Percentiles rank a stretch among this genome's conserved stretches.
Evolutionary conservation across 2,888 invertebrate genomes (phyloP).

Genomic region (Mesoligia furuncula): DNA sequence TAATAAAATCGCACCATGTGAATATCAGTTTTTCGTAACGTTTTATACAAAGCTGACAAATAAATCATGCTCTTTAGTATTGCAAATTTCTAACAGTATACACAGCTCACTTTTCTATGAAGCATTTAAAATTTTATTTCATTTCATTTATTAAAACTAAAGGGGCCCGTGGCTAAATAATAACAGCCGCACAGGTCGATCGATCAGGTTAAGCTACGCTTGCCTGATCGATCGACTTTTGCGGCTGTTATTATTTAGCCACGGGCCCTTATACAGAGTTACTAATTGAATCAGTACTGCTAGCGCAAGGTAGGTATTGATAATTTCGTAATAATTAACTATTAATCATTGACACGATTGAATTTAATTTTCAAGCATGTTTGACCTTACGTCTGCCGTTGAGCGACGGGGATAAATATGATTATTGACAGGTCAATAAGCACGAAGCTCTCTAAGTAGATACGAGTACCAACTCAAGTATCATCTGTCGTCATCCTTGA

Average conservation of each 20-base stretch:
- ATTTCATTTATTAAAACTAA: too few relatives aligned
- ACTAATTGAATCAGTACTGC: too few relatives aligned
- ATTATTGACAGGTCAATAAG: conserved; percentile 18
- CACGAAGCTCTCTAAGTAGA: background rate
- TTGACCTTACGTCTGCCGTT: background rate
- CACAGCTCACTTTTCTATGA: background rate
- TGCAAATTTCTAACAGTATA: background rate
- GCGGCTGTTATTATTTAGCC: too few relatives aligned
- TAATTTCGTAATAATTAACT: too few relatives aligned
- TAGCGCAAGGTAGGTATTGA: too few relatives aligned
- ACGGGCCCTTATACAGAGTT: too few relatives aligned
- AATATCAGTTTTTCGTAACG: background rate
- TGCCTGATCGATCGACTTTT: too few relatives aligned
- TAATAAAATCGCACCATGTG: background rate
- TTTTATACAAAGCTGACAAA: background rate
- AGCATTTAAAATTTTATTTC: too few relatives aligned
- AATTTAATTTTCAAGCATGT: background rate
- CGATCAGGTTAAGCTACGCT: too few relatives aligned
- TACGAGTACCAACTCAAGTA: background rate
- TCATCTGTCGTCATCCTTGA: background rate
- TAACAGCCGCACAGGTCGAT: too few relatives aligned
- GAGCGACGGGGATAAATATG: background rate
- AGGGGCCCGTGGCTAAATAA: too few relatives aligned
- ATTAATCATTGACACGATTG: too few relatives aligned
- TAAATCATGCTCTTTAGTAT: background rate